Evolutionary conservation across 2,888 invertebrate genomes (phyloP).

Genomic region (Poecilus cupreus): DNA sequence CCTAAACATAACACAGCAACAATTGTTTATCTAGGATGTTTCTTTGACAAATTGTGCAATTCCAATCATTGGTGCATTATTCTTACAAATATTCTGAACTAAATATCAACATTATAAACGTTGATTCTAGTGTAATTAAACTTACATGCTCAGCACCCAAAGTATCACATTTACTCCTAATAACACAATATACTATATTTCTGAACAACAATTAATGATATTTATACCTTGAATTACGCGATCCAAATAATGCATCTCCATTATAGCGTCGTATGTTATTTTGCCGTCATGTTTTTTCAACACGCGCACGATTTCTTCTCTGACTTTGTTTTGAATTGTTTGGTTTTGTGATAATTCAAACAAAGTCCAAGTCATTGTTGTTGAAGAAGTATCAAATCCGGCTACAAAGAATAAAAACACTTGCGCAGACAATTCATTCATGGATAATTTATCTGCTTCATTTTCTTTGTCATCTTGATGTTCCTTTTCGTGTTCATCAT

Average conservation of each 20-base stretch:
- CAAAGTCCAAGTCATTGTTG: slow-evolving; percentile 69
- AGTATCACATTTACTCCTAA: too few relatives aligned
- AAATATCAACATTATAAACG: too few relatives aligned
- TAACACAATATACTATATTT: not conserved
- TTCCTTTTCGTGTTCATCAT: slow-evolving; percentile 54
- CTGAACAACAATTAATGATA: not conserved
- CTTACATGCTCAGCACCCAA: too few relatives aligned
- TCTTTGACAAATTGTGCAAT: too few relatives aligned
- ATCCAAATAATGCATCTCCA: slow-evolving; percentile 72
- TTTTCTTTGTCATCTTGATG: slow-evolving; percentile 40
- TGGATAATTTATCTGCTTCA: slow-evolving; percentile 56
- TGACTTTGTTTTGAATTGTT: slow-evolving; percentile 71
- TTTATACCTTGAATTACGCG: slow-evolving; percentile 69
- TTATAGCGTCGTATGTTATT: slow-evolving; percentile 71
- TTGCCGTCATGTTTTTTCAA: slow-evolving; percentile 67
- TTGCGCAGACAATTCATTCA: slow-evolving; percentile 68
- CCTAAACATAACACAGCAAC: too few relatives aligned
- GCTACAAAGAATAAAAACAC: slow-evolving; percentile 73
- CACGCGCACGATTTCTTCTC: slow-evolving; percentile 69
- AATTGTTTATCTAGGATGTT: too few relatives aligned
- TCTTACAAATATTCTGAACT: too few relatives aligned
- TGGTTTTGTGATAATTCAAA: slow-evolving; percentile 71
- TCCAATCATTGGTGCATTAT: too few relatives aligned
- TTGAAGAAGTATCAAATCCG: slow-evolving; percentile 73
- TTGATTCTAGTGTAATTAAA: too few relatives aligned